Base-by-base conservation (phyloP, 2,113 vertebrate species). In the rabbit (Oryctolagus cuniculus) region DNA sequence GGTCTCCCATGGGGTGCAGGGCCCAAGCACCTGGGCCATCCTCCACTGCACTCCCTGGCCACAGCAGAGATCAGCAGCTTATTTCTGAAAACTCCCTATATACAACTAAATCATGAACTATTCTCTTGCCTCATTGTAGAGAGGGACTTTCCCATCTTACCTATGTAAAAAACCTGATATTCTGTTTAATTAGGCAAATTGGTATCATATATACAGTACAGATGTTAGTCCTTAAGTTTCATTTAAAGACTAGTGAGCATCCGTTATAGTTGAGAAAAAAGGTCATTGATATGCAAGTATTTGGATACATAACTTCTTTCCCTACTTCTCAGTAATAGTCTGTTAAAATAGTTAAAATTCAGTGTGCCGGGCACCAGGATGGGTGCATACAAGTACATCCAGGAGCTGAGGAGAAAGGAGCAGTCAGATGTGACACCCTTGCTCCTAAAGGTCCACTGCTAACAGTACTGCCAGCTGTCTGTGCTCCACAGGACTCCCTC, bases 381-480 rank as follows among this genome's bases (percentile, higher is more conserved):
- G 99, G 99, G 99, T 96, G 99, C 99, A 36, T 99, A 99, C 98
- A 99, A 99, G 97, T 99, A 99, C 98, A 99, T 99, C 98, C 99
- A 99, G 98, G 99, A 99, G 98, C 95, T 99, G 0, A 99, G 99
- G 99, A 98, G 99, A 98, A 99, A 99, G 98, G 99, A 99, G 98
- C 99, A 99, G 98, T 99, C 99, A 0, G 99, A 99, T 0, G 99
- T 99, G 97, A 99, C 99, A 99, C 99, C 99, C 61, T 99, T 99
- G 93, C 98, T 99, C 12, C 99, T 99, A 36, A 98, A 99, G 0
- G 99, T 99, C 51, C 99, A 99, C 79, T 99, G 99, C 96, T 99
- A 99, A 99, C 99, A 99, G 96, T 99, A 99, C 90, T 99, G 99
- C 17, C 99, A 99, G 98, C 98, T 99, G 36, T 99, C 99, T 0